Conservation (phyloP, 1,140 invertebrate species). For the Adelges cooleyi region DNA sequence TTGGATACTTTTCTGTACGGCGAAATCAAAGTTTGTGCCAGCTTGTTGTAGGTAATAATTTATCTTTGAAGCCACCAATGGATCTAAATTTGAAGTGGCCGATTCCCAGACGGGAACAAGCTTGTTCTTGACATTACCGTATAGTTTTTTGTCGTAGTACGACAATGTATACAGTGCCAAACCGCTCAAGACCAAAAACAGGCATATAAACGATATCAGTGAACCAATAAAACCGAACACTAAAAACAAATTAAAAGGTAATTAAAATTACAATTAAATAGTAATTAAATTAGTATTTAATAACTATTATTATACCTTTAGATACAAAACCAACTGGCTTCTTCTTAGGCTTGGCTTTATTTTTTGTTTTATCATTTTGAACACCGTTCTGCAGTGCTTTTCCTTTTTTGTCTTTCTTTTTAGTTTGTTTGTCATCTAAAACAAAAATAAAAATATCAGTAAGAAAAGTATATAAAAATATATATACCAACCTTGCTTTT, state of each 20-base stretch:
- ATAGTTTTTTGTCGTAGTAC: conserved; percentile 21
- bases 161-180: conserved; percentile 1
- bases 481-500: conserved; percentile 1
- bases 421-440: conserved; percentile 20
- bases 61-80: conserved; percentile 12
- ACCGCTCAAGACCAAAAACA: not conserved
- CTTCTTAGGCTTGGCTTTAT: conserved; percentile 1
- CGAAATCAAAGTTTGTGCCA: not conserved
- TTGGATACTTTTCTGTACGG: not conserved
- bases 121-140: conserved; percentile 9
- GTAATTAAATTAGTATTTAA: not conserved
- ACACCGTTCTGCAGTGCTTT: not conserved
- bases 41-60: conserved; percentile 13
- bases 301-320: not conserved
- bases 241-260: not conserved
- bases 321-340: conserved; percentile 12
- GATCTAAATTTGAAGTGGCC: conserved; percentile 20
- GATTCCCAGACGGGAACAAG: not conserved
- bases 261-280: not conserved
- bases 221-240: conserved; percentile 14
- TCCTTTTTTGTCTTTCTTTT: conserved; percentile 6
- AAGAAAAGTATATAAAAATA: not conserved
- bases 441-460: too few species aligned
- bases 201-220: conserved; percentile 9
- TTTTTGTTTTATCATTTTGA: conserved; percentile 13